Evolutionary conservation across 2,797 vertebrate species (phyloP), one percentile per base, ranked within the genome.

Genomic region (Hapalemur alaotrensis): DNA sequence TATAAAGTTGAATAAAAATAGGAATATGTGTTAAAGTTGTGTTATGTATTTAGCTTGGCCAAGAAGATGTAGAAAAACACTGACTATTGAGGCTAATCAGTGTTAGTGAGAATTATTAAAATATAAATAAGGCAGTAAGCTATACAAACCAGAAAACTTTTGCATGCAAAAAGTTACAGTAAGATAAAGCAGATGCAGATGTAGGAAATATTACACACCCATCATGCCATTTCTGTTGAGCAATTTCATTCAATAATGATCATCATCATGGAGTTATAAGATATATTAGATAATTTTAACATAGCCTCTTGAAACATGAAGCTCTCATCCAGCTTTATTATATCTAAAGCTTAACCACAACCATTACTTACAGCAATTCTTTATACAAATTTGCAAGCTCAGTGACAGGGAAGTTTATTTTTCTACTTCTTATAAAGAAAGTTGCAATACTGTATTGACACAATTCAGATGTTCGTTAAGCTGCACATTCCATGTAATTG

Each of bases 381-480:
- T 54, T 22, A 94, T 81, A 54, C 1, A 87, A 65, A 88, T 87
- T 86, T 92, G 96, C 3, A 17, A 41, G 28, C 76, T 93, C 67
- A 89, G 14, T 32, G 54, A 67, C 0, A 57, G 52, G 84, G 8
- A 85, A 81, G n/a, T 50, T 96, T 63, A 67, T 96, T 13, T 89
- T 54, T 89, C 30, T 59, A 83, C 4, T 81, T 17, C 4, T 84
- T 91, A 93, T 95, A 73, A 7, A 35, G 85, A 17, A 97, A 96
- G 59, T 70, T 90, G 13, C 54, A 93, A 92, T 84, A 73, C 90
- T 87, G 22, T 25, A 75, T 82, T 95, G 92, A 96, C 84, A 88
- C 23, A 70, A 48, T 97, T 91, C 48, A 95, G 32, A 92, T 82
- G n/a, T 95, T 97, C 92, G 88, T 93, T 95, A 95, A 83, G 57